Base-by-base conservation (phyloP, 2,113 vertebrate genomes). In the Nothocercus nigrocapillus region DNA sequence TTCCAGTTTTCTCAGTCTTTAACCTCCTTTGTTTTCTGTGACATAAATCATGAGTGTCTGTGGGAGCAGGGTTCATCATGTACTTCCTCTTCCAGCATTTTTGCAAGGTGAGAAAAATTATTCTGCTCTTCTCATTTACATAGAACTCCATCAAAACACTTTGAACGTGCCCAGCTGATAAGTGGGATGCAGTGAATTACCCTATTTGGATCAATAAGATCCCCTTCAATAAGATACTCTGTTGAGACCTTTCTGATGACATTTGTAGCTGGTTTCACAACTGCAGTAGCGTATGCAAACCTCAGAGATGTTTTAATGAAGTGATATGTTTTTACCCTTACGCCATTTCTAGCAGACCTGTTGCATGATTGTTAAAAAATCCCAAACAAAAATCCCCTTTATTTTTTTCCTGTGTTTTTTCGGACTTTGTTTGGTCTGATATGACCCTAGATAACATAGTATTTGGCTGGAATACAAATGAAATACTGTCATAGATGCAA, bases 391-490 rank as follows among this genome's bases (percentile, higher is more conserved):
- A n/a, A n/a, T n/a, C n/a, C n/a, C 9, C 17, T 77, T 25, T 47
- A 3, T 72, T 86, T 11, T 79, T 53, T 19, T 18, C 16, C 49
- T 49, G 49, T 34, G 40, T 80, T 42, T 49, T 49, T 49, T 83
- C 45, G 13, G 12, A 38, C 58, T 85, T 58, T 74, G 59, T 66
- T 62, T 12, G 79, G 38, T 45, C 56, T 72, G 56, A 22, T 28
- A 16, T 28, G 81, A 53, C 68, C 51, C 38, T 28, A 74, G 63
- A 38, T 38, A 45, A 32, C 30, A 22, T 32, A 40, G 21, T 0
- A 5, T 59, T 89, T 82, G 78, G 51, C 78, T 87, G 74, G n/a
- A 82, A 88, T 88, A 77, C 47, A 68, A 93, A 76, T 44, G 14
- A 78, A 87, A 75, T 56, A 11, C 25, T 89, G 45, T 38, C 61